Evolutionary conservation across 2,888 invertebrate species (phyloP).

Genomic region (Heteromyza rotundicornis): DNA sequence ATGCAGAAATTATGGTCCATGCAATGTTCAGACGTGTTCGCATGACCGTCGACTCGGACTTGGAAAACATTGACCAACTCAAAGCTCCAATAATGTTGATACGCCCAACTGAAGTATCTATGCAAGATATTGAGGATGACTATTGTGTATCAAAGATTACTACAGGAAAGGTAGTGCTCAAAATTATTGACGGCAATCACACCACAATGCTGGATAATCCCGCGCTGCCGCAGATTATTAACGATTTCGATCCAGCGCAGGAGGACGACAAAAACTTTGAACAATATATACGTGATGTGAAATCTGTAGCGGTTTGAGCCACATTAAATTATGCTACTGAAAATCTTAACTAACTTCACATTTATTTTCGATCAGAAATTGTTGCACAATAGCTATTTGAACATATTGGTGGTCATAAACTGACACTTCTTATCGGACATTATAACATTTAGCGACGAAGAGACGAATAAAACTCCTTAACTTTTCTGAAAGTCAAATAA

Average conservation of each 20-base stretch:
- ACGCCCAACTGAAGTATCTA: constrained; percentile 68
- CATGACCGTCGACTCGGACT: constrained; percentile 64
- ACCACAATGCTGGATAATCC: constrained; percentile 72
- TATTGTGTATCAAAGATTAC: constrained; percentile 71
- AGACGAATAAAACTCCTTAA: no score
- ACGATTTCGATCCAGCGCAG: constrained; percentile 60
- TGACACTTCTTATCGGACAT: no score
- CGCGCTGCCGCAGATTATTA: constrained; percentile 70
- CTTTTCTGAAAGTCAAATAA: no score
- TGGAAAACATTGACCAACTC: constrained; percentile 56
- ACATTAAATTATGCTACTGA: no score
- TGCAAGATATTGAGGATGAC: constrained; percentile 68
- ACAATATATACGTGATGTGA: constrained; percentile 47
- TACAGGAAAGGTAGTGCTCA: constrained; percentile 66
- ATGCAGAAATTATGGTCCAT: constrained; percentile 59
- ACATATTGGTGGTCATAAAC: no score
- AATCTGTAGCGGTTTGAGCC: constrained; percentile 38
- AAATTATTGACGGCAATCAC: constrained; percentile 77
- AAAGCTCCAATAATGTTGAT: constrained; percentile 69
- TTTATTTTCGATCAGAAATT: no score
- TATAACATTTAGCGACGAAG: no score
- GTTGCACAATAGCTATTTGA: no score
- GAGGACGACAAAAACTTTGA: constrained; percentile 55
- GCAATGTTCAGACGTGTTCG: constrained; percentile 67
- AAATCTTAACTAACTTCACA: no score